Base-by-base conservation (phyloP, 2,797 vertebrate species). In the Sciurus carolinensis region DNA sequence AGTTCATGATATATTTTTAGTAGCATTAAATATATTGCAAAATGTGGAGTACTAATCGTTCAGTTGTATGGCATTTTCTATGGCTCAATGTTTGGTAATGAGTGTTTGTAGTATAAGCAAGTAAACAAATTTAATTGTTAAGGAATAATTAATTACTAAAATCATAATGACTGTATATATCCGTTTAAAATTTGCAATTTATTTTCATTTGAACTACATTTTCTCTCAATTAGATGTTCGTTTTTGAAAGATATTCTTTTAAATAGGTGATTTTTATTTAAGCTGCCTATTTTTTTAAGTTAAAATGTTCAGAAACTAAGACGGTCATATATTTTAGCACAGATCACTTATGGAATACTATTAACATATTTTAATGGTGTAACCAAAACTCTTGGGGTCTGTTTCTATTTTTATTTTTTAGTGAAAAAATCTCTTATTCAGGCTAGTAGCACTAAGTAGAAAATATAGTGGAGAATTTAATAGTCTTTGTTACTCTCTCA, bases 381-480 rank as follows among this genome's bases (percentile, higher is more conserved):
- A 97, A 87, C 87, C 75, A n/a, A 88, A 92, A 90, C 62, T 94
- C 71, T 94, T 92, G 73, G 95, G 81, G n/a, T 77, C 92, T 97
- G 69, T 69, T 96, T 66, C 84, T 54, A 94, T 66, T 87, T 83
- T 92, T 91, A 33, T 47, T 66, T 92, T 94, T 95, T 66, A 69
- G 76, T 91, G 71, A 85, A 93, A 93, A 39, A 96, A 62, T 92
- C 30, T 75, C 1, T 77, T 89, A 62, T 81, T 91, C 75, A 81
- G 83, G 66, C 64, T 39, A 30, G 6, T 87, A 67, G 47, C 73
- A 59, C 66, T 82, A 28, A 18, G 47, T 75, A 87, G 54, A 57
- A 75, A 64, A 13, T 73, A 24, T 15, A 14, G 2, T 52, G 73
- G 76, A 92, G 80, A 97, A 96, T 92, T 77, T 39, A 96, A 84